Evolutionary conservation across 2,113 vertebrate genomes (phyloP), one percentile per base, ranked within the genome.

Genomic region (Thunnus thynnus): DNA sequence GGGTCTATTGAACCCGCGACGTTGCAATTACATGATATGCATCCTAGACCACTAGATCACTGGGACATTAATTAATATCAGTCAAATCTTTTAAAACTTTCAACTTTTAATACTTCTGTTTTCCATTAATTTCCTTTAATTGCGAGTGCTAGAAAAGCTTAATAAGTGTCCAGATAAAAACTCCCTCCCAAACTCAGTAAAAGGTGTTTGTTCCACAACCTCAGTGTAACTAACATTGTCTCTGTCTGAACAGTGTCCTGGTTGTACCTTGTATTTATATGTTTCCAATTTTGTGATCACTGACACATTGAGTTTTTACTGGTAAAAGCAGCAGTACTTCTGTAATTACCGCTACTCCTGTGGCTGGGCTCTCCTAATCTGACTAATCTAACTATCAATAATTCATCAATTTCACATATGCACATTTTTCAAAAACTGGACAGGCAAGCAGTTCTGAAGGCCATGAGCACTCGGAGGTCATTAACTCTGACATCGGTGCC

Each of bases 331-430:
- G 30, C 22, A 56, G n/a, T 25, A 46, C 46, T 46, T 18, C 36
- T 41, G 7, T 41, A 41, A 41, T 9, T 41, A 55, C 13, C 27
- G 9, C 9, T 54, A 27, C 30, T 32, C 3, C 27, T 68, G 58
- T 62, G 13, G 64, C 44, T 58, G 46, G 17, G 25, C n/a, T 46
- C 22, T 41, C 22, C 51, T 76, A 76, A 72, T 84, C 77, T 58
- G 44, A 76, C 41, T 12, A 58, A 30, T 22, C 22, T 22, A 36
- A 16, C 27, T 17, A 25, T 78, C 62, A 62, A 27, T 51, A 69
- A 61, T 72, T 48, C 36, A 47, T 86, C 65, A 76, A 5, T 69
- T 4, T 75, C 20, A 71, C 58, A 51, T 17, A 20, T 69, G 51
- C 12, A 54, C 3, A 57, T 66, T 18, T 68, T 64, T 54, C 50